Percentiles rank a stretch among this genome's conserved stretches.
Conservation (phyloP, 2,113 vertebrate species). For the Galemys pyrenaicus region DNA sequence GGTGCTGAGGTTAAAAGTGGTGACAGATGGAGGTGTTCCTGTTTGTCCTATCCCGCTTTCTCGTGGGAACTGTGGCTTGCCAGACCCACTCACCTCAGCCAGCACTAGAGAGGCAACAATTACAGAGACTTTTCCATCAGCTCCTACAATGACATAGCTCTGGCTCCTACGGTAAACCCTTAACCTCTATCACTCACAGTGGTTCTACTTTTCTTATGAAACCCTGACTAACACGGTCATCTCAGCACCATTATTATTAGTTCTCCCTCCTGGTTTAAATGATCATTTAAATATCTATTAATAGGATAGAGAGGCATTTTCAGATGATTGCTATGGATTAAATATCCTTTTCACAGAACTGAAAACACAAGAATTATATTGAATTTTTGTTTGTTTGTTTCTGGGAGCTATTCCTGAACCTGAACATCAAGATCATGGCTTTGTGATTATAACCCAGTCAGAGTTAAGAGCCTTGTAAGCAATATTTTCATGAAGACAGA, state of each 20-base stretch:
- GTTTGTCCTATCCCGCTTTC: not conserved
- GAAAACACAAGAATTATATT: not conserved
- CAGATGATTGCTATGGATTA: not conserved
- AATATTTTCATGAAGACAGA: not conserved
- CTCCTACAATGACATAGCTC: not conserved
- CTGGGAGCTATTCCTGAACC: not conserved
- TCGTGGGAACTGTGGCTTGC: not conserved
- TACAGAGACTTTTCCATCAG: too few relatives aligned
- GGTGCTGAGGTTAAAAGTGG: not conserved
- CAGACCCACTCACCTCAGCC: not conserved
- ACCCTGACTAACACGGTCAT: too few relatives aligned
- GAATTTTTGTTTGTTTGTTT: not conserved
- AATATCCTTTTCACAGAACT: not conserved
- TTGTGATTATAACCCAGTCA: not conserved
- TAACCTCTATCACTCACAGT: accelerated
- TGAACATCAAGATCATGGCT: not conserved
- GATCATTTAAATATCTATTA: not conserved
- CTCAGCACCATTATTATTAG: not conserved
- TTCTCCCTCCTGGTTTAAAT: not conserved
- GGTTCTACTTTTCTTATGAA: not conserved
- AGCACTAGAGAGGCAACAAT: not conserved
- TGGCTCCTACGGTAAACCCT: not conserved
- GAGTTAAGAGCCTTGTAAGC: not conserved
- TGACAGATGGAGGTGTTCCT: not conserved
- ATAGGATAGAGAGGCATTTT: not conserved